Conservation (phyloP, 2,113 vertebrate genomes). For the Poecile atricapillus region DNA sequence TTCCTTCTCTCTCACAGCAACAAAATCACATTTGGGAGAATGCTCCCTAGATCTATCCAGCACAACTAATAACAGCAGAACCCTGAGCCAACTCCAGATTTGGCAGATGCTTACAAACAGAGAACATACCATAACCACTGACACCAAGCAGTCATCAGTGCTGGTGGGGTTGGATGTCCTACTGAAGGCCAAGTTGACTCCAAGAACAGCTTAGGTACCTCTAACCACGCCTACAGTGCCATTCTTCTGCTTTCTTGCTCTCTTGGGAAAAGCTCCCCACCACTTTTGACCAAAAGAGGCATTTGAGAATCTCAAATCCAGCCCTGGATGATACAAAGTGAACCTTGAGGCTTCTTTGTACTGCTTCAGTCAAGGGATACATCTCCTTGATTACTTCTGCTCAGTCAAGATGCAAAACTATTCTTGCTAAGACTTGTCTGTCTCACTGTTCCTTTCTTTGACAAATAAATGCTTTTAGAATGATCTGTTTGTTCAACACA, state of each 20-base stretch:
- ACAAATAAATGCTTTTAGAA: conserved; percentile 8
- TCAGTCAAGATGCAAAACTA: not conserved
- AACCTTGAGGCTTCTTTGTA: not conserved
- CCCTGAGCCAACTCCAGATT: not conserved
- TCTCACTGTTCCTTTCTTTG: not conserved
- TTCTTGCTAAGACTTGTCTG: not conserved
- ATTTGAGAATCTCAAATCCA: not conserved
- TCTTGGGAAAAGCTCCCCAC: not conserved
- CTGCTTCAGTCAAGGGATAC: not conserved
- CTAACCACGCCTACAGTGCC: not conserved
- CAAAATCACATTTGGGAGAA: not conserved
- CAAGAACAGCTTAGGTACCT: not conserved
- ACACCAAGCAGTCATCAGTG: not conserved
- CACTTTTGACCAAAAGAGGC: not conserved
- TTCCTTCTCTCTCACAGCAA: not conserved
- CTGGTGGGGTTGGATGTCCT: not conserved
- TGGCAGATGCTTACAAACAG: not conserved
- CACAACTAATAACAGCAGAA: not conserved
- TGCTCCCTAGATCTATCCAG: not conserved
- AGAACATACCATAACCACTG: rapidly evolving
- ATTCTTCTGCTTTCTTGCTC: not conserved
- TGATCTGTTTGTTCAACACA: not conserved
- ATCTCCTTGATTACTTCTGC: not conserved
- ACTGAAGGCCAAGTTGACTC: not conserved
- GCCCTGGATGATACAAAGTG: not conserved